Evolutionary conservation across 1,140 invertebrate genomes (phyloP).

Genomic region (Araneus ventricosus): DNA sequence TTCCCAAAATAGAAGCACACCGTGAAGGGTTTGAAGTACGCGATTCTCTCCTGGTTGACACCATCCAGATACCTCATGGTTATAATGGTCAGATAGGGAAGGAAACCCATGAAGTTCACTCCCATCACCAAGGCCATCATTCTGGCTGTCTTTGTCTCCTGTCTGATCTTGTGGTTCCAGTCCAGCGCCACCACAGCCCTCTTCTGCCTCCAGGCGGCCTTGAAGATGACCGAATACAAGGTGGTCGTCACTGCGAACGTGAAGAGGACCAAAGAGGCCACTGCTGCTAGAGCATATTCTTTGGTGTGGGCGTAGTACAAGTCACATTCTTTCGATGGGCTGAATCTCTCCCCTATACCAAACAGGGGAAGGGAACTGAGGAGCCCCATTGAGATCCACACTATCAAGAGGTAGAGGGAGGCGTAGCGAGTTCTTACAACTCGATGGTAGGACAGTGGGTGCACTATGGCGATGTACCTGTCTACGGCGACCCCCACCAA

Average conservation of each 20-base stretch:
- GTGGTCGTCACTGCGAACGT: constrained; percentile 75
- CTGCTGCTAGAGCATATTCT: constrained; percentile 71
- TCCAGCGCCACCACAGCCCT: constrained; percentile 73
- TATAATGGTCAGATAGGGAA: constrained; percentile 76
- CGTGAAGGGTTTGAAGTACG: constrained; percentile 70
- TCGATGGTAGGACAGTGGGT: constrained; percentile 84
- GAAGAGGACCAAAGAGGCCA: constrained; percentile 75
- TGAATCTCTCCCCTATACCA: constrained; percentile 66
- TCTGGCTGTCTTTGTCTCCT: constrained; percentile 76
- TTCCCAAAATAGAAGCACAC: constrained; percentile 77
- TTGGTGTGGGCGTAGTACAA: constrained; percentile 75
- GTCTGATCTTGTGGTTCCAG: constrained; percentile 58
- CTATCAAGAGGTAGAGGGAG: constrained; percentile 54
- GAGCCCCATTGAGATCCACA: constrained; percentile 76
- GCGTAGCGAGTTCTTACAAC: constrained; percentile 63
- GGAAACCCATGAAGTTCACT: constrained; percentile 76
- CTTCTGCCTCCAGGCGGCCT: constrained; percentile 76
- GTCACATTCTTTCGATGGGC: constrained; percentile 76
- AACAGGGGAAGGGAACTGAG: constrained; percentile 76
- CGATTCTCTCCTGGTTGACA: constrained; percentile 66
- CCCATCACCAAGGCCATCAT: constrained; percentile 77
- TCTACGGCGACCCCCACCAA: constrained; percentile 77
- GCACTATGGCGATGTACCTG: constrained; percentile 95
- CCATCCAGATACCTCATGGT: constrained; percentile 72
- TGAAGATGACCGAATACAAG: constrained; percentile 76